Base-by-base conservation (phyloP, 2,888 invertebrate genomes). In the Zhengitettix transpicula region DNA sequence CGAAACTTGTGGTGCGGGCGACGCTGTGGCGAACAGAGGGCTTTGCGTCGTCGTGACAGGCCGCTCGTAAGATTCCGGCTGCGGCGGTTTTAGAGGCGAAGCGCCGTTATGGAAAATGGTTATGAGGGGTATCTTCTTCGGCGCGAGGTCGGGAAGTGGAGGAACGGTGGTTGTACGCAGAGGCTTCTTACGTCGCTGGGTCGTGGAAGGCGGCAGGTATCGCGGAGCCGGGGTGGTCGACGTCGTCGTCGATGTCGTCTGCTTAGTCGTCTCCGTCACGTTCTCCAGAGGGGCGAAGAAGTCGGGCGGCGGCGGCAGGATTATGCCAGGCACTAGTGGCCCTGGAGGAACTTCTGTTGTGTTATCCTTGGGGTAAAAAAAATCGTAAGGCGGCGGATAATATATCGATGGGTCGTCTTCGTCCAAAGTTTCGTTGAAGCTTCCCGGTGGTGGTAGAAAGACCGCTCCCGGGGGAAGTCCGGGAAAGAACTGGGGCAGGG, bases 391-490 rank as follows among this genome's bases (percentile, higher is more conserved):
- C 69, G 91, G 91, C 68, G 91, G 91, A 79, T 92, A 90, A 70
- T 90, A 92, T 59, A 91, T 84, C 66, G 90, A 89, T 68, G 90
- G 90, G 79, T 92, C 91, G 75, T 92, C 91, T 76, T 89, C 89
- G 78, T 90, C 89, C 75, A 87, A 84, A 66, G 84, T 81, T 70
- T 87, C 87, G 63, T 85, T 81, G 67, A 81, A 80, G 75, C 85
- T 87, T 64, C 74, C 74, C 40, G 75, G 74, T 12, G 77, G 75
- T 7, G 77, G 77, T 15, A 79, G 73, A 52, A 78, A 74, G 9
- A 75, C 78, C 1, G 79, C 77, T 68, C 83, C 84, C 65, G 85
- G 85, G 70, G 85, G 85, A 63, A 78, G 70, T 55, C 75, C 72
- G 40, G 75, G 76, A 66, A 77, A 76, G 65, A 73, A 76, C 16